A percentile compares a stretch with the other conserved stretches of the same genome.
phyloP scores from a whole-genome alignment of 1,140 invertebrate genomes.

The Listronotus oregonensis region DNA sequence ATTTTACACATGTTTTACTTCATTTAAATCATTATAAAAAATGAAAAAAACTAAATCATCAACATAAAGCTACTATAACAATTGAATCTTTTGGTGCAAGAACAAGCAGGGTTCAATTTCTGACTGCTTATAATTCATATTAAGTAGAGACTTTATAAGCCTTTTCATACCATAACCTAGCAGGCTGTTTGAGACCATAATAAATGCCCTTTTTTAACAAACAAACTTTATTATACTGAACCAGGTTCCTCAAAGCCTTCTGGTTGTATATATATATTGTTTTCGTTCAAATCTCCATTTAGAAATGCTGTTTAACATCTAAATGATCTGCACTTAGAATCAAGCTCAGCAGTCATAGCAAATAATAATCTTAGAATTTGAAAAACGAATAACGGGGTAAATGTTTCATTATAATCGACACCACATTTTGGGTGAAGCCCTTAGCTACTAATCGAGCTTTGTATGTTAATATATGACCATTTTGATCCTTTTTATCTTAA shows the following conservation, averaged over 20 bases:
- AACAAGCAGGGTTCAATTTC: conserved; percentile 52
- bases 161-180: conserved; percentile 54
- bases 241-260: conserved; percentile 43
- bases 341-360: conserved; percentile 29
- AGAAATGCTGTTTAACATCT: conserved; percentile 54
- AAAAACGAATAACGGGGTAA: conserved; percentile 52
- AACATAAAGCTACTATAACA: conserved; percentile 52
- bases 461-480: conserved; percentile 45
- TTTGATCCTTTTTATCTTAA: conserved; percentile 50
- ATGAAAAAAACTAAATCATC: conserved; percentile 54
- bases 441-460: conserved; percentile 53
- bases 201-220: conserved; percentile 51
- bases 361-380: conserved; percentile 36
- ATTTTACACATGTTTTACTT: conserved; percentile 40
- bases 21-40: conserved; percentile 43
- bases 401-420: conserved; percentile 53
- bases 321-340: conserved; percentile 27
- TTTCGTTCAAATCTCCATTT: conserved; percentile 49
- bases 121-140: conserved; percentile 41
- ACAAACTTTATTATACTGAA: conserved; percentile 38
- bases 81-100: conserved; percentile 36
- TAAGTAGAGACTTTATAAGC: conserved; percentile 41
- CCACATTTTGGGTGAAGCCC: conserved; percentile 54
- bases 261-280: conserved; percentile 37
- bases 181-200: conserved; percentile 57